Evolutionary conservation across 2,888 invertebrate species (phyloP), one percentile per base, ranked within the genome.

Genomic region (Ferrisia virgata): DNA sequence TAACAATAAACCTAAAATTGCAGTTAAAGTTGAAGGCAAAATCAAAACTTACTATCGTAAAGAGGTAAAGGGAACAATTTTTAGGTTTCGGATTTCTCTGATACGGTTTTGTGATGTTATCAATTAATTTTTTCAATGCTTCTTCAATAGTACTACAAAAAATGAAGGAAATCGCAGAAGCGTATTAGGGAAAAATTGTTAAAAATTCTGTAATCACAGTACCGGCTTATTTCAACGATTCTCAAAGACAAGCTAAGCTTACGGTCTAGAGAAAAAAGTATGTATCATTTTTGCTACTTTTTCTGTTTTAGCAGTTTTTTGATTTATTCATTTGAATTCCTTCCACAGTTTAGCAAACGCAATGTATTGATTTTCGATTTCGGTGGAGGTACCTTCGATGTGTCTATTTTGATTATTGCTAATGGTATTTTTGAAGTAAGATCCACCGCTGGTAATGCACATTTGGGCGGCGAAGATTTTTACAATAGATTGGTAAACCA

Each of bases 381-480:
- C 18, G 47, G 47, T 4, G 47, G 47, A 1, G 47, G n/a, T 18
- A 47, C 47, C 2, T 97, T 98, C 89, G 97, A 98, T 90, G 97
- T 97, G 39, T 97, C 97, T 85, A 95, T 98, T 87, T 90, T 98
- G 87, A 96, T 96, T 86, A 97, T 98, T 88, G 97, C 97, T 89
- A 96, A 97, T 88, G 93, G 97, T 89, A 91, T 94, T 87, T 98
- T 98, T 89, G 97, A 98, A 88, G 97, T 97, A 78, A 96, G 96
- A 88, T 94, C 97, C 8, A 98, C 96, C 15, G 96, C 96, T 85
- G 97, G 97, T 5, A 64, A 69, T 64, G 5, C 47, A 0, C 47
- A 47, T 3, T 47, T 47, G 18, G 47, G 47, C 1, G 47, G 47
- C 3, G 47, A 47, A 47, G 47, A 47, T n/a, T 47, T 47, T 1